phyloP scores from a whole-genome alignment of 2,113 vertebrate genomes.

The Caranx melampygus region DNA sequence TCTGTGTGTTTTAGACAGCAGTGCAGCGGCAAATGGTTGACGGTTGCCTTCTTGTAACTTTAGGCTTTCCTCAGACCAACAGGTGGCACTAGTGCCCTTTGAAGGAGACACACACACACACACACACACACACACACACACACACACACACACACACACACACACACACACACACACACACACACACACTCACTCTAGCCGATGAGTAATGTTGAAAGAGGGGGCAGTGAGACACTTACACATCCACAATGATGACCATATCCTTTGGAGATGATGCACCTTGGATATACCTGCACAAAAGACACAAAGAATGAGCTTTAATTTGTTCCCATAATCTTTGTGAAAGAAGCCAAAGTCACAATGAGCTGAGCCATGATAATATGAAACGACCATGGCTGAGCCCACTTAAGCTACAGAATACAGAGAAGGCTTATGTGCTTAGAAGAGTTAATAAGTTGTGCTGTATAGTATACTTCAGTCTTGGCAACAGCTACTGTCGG shows the following conservation, averaged over 20 bases:
- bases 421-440: slow-evolving; percentile 78
- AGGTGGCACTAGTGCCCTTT: slow-evolving; percentile 83
- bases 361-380: slow-evolving; percentile 65
- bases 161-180: background rate
- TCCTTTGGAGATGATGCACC: slow-evolving; percentile 98
- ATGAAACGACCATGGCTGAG: slow-evolving; percentile 59
- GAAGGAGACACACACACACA: slow-evolving; percentile 19
- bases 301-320: slow-evolving; percentile 60
- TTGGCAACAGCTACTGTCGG: slow-evolving; percentile 54
- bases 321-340: slow-evolving; percentile 64
- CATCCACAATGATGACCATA: slow-evolving; percentile 99
- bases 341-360: slow-evolving; percentile 55
- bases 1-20: background rate
- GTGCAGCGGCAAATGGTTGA: slow-evolving; percentile 1
- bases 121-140: too few relatives aligned
- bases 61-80: slow-evolving; percentile 66
- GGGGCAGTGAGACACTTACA: slow-evolving; percentile 87
- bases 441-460: slow-evolving; percentile 78
- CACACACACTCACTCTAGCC: background rate
- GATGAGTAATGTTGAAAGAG: background rate
- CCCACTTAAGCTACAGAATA: slow-evolving; percentile 73
- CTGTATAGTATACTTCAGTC: slow-evolving; percentile 64
- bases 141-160: background rate
- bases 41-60: slow-evolving; percentile 12
- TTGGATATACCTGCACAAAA: slow-evolving; percentile 93